phyloP scores from a whole-genome alignment of 2,888 invertebrate species.

The Lepidonotus clava region DNA sequence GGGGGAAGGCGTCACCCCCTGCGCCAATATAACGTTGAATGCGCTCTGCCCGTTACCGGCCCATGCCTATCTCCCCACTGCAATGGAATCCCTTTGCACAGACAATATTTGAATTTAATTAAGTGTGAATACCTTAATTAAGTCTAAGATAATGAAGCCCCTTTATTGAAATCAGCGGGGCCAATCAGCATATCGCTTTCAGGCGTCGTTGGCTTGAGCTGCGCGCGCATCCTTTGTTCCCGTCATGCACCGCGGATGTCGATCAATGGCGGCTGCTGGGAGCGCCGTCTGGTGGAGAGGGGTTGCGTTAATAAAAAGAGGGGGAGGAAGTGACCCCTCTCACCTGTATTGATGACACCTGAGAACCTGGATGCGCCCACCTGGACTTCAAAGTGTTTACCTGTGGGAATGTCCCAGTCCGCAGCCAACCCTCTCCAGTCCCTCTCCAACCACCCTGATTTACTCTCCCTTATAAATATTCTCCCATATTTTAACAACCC shows the following conservation, averaged over 20 bases:
- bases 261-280: constrained; percentile 20
- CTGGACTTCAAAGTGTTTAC: constrained; percentile 29
- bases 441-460: too few species aligned
- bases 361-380: constrained; percentile 7
- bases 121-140: constrained; percentile 48
- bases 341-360: constrained; percentile 43
- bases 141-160: constrained; percentile 37
- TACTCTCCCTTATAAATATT: too few species aligned
- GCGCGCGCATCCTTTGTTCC: constrained; percentile 32
- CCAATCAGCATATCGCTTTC: constrained; percentile 44
- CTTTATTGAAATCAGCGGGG: constrained; percentile 36
- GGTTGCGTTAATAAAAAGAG: background rate
- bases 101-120: constrained; percentile 46
- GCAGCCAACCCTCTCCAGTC: background rate
- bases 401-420: constrained; percentile 30
- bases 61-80: background rate
- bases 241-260: constrained; percentile 33
- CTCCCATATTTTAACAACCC: too few species aligned
- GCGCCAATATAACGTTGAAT: constrained; percentile 34
- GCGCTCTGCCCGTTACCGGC: background rate
- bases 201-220: constrained; percentile 14
- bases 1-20: background rate
- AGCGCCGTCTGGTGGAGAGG: constrained; percentile 14
- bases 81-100: background rate
- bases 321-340: constrained; percentile 1